These are phyloP conservation scores for Eumacrocentrus americanus DNA, from an alignment of 2,888 invertebrate species.

Conservation along the genomic window DNA sequence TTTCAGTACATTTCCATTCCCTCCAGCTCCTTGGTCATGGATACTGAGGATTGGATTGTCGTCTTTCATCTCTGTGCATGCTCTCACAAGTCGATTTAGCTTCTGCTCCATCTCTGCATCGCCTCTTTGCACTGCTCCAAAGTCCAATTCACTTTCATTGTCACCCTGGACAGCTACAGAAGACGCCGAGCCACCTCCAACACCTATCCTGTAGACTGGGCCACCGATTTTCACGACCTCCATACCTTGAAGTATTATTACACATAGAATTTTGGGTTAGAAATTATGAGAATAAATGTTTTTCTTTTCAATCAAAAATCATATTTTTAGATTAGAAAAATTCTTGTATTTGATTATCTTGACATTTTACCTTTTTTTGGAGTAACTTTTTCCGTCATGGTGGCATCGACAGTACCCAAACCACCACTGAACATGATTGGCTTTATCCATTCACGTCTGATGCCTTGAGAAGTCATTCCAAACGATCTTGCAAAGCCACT, in stretches of 20 bases:
- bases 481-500: constrained; percentile 91
- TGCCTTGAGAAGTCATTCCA: constrained; percentile 71
- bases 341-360: too few relatives aligned
- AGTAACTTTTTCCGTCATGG: constrained; percentile 77
- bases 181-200: constrained; percentile 98
- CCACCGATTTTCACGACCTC: constrained; percentile 94
- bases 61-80: constrained; percentile 83
- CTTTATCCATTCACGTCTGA: constrained; percentile 92
- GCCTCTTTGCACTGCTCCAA: constrained; percentile 95
- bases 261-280: constrained; percentile 10
- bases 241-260: constrained; percentile 72
- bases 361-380: constrained; percentile 72
- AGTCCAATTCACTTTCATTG: constrained; percentile 85
- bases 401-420: constrained; percentile 86
- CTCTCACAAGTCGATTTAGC: constrained; percentile 89
- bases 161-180: constrained; percentile 93
- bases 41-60: constrained; percentile 92
- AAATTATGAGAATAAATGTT: too few relatives aligned
- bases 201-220: constrained; percentile 96
- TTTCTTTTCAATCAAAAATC: too few relatives aligned
- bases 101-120: constrained; percentile 99
- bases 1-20: too few relatives aligned
- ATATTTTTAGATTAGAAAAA: too few relatives aligned
- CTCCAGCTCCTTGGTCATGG: too few relatives aligned
- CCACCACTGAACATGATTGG: constrained; percentile 99